Evolutionary conservation across 64 coral and sea anemone genomes (phyloP).

Genomic region (Montipora sp.): DNA sequence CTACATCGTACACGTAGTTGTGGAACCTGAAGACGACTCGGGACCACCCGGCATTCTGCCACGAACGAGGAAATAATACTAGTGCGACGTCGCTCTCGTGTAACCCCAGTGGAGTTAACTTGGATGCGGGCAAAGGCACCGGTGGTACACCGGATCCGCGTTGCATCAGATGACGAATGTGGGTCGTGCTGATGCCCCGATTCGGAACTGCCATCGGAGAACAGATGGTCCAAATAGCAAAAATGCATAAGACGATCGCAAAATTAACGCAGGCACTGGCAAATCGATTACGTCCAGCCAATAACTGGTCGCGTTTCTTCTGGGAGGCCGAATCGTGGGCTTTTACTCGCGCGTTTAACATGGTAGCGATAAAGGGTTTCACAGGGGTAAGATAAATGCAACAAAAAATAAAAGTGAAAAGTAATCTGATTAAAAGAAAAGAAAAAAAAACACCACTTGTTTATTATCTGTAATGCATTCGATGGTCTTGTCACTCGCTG

Average conservation of each 20-base stretch:
- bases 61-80: not conserved
- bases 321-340: not conserved
- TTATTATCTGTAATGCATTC: not conserved
- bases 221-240: not conserved
- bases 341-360: too few species aligned
- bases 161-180: not conserved
- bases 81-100: not conserved
- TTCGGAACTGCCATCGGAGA: not conserved
- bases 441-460: too few species aligned
- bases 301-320: not conserved
- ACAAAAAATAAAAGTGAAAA: too few species aligned
- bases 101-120: not conserved
- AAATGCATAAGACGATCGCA: not conserved
- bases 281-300: not conserved
- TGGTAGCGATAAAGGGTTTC: too few species aligned
- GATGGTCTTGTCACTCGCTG: too few species aligned
- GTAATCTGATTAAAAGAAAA: too few species aligned
- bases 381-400: too few species aligned
- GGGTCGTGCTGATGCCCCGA: not conserved
- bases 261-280: not conserved
- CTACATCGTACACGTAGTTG: not conserved
- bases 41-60: not conserved
- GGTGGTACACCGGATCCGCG: not conserved
- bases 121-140: not conserved
- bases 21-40: not conserved